Base-by-base conservation (phyloP, 2,797 vertebrate genomes). In the Sebastes matsubarae region DNA sequence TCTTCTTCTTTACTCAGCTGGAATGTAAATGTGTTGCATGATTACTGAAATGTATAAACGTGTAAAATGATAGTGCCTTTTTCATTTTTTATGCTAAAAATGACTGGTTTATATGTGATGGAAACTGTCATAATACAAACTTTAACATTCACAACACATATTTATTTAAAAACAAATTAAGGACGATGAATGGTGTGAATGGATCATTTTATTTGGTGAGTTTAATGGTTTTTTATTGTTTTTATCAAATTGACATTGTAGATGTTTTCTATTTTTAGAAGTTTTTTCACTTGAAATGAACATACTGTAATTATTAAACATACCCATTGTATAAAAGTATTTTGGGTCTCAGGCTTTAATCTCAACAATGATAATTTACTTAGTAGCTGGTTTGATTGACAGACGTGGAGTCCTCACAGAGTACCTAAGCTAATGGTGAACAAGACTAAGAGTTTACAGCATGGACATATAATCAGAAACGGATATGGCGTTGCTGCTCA, bases 11-110 rank as follows among this genome's bases (percentile, higher is more conserved):
- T 57, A 27, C 67, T 86, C 68, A 71, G 16, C 60, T 72, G 50
- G 54, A 63, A 38, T 61, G 55, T 77, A 68, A 85, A 84, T 60
- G 68, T 69, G 38, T 86, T 81, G 68, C 5, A 55, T 76, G 67
- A 84, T 63, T 46, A 80, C 16, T 50, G 16, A 58, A 78, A 71
- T 68, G 46, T 68, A 67, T 54, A 11, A 67, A 65, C 4, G 30
- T 80, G 57, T 68, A 30, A 72, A 66, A 63, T 68, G 10, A 68
- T 46, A 13, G 13, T 61, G n/a, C n/a, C 10, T 72, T 54, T 13
- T 14, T 52, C 14, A 67, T 10, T 6, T 5, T 72, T 71, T 66
- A 3, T 32, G 14, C 8, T 10, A 7, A 12, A 27, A 18, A 70
- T 63, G 52, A 57, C 58, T 65, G 64, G 69, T 71, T 55, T 14